Evolutionary conservation across 2,888 invertebrate species (phyloP).

Genomic region (Euclidia mi): DNA sequence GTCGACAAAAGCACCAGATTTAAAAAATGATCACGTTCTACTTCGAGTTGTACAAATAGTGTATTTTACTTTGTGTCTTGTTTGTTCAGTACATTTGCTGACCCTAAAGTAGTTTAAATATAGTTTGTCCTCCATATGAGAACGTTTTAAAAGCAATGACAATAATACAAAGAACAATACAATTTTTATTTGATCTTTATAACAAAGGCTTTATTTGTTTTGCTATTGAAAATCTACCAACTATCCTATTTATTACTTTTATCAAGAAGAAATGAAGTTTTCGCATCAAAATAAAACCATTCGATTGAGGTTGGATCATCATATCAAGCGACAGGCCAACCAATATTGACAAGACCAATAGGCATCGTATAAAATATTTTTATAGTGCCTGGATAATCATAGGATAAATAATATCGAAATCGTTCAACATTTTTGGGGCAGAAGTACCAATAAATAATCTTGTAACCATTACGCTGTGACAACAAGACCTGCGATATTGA

Average conservation of each 20-base stretch:
- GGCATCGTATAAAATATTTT: slow-evolving; percentile 1
- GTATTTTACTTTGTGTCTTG: slow-evolving; percentile 5
- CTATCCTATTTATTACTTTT: too few species aligned
- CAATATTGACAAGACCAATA: neutral
- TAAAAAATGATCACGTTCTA: slow-evolving; percentile 38
- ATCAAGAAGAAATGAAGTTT: slow-evolving; percentile 1
- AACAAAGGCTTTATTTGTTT: too few species aligned
- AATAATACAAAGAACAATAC: too few species aligned
- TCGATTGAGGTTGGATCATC: neutral
- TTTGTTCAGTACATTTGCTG: slow-evolving; percentile 25
- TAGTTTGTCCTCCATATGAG: neutral
- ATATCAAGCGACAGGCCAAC: neutral
- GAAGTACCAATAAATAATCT: slow-evolving; percentile 16
- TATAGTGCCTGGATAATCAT: too few species aligned
- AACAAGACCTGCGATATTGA: slow-evolving; percentile 14
- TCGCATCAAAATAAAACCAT: neutral
- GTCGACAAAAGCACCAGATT: slow-evolving; percentile 27
- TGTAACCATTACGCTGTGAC: slow-evolving; percentile 11
- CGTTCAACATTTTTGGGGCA: slow-evolving; percentile 1
- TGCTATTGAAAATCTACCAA: too few species aligned
- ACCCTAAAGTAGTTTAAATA: neutral
- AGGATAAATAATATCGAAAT: slow-evolving; percentile 9
- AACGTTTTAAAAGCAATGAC: too few species aligned
- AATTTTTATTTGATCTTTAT: too few species aligned
- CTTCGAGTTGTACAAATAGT: slow-evolving; percentile 2